Conservation (phyloP, 1,140 invertebrate species). For the Episyrphus balteatus region DNA sequence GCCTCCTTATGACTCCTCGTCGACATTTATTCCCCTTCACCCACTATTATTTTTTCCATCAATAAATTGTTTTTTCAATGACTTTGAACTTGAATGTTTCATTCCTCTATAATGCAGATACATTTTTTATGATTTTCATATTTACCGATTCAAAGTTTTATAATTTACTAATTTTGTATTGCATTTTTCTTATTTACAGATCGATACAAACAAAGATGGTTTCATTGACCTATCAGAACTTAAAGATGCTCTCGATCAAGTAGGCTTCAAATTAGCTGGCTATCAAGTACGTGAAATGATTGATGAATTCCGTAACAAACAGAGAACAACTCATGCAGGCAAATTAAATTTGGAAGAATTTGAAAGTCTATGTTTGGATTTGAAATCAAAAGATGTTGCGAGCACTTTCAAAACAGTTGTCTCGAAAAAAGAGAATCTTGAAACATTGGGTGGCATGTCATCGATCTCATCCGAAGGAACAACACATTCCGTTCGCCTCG, state of each 20-base stretch:
- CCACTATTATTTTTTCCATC: too few species aligned
- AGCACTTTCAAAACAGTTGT: constrained; percentile 86
- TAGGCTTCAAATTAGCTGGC: constrained; percentile 86
- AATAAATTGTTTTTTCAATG: too few species aligned
- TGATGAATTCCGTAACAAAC: constrained; percentile 70
- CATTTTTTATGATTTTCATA: too few species aligned
- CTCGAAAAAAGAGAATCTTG: constrained; percentile 85
- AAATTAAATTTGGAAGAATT: constrained; percentile 78
- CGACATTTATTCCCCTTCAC: too few species aligned
- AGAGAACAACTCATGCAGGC: constrained; percentile 55
- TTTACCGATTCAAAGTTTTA: too few species aligned
- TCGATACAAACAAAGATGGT: constrained; percentile 84
- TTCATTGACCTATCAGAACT: constrained; percentile 82
- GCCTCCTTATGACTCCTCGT: too few species aligned
- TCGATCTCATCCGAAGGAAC: constrained; percentile 87
- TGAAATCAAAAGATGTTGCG: constrained; percentile 82
- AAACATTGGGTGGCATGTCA: constrained; percentile 87
- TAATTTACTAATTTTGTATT: background rate
- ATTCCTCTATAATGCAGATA: too few species aligned
- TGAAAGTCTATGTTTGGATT: constrained; percentile 74
- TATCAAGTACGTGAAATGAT: constrained; percentile 83
- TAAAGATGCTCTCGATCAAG: constrained; percentile 76
- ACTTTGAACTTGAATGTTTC: too few species aligned
- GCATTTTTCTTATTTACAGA: constrained; percentile 46
- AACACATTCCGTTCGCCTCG: constrained; percentile 85